Evolutionary conservation across 2,797 vertebrate species (phyloP), one percentile per base, ranked within the genome.

Genomic region (Crotalus adamanteus): DNA sequence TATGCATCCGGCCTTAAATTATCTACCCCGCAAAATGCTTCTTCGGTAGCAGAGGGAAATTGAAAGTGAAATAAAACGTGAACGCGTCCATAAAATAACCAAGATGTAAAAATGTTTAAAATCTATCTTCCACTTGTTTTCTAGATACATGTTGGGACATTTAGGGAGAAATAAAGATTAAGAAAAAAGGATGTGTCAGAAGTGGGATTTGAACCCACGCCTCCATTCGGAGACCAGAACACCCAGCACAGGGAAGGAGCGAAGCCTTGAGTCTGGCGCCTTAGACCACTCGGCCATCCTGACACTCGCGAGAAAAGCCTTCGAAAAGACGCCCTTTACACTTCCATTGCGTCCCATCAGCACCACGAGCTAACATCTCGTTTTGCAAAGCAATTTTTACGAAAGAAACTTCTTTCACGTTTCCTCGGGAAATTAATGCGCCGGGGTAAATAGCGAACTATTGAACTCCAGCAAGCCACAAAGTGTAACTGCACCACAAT

Each of bases 181-280:
- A 7, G 0, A 0, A 85, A 93, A 91, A 86, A 0, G 0, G 0
- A 0, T 55, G 61, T 97, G 96, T 97, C 96, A 97, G 96, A 96
- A 97, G 97, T 97, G 96, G 95, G 96, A 97, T 96, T 96, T 96
- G 96, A 97, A 97, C 97, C 95, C 97, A 96, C 97, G 95, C 97
- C 96, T 96, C 97, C 95, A 96, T 89, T 16, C 55, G 95, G 97
- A 97, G 97, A 97, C 97, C 96, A 97, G 97, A 97, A 97, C 0
- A 4, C 97, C 95, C 94, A 90, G 5, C 7, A 0, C 0, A 0
- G 89, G 96, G 0, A 95, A 96, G 93, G 93, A 0, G 0, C 0
- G 0, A 0, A 0, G 18, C 95, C 96, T 97, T 96, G 97, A 97
- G 96, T 97, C 96, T 97, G 97, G 97, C 96, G 96, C 96, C 96